Conservation (phyloP, 2,797 vertebrate genomes). For the Rousettus madagascariensis region DNA sequence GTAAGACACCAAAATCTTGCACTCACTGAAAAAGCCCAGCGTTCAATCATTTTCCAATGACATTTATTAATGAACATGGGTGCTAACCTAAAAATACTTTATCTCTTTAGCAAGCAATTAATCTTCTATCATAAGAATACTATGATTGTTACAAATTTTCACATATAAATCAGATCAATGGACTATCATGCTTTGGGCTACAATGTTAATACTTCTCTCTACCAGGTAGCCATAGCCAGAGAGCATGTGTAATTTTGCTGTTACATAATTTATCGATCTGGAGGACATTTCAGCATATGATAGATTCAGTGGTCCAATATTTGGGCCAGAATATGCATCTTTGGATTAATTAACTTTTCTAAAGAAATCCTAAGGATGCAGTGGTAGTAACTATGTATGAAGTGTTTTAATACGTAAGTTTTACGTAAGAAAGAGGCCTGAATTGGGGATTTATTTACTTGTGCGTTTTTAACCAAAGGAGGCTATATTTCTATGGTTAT, state of each 20-base stretch:
- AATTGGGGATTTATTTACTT: background rate
- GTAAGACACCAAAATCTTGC: background rate
- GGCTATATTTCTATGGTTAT: background rate
- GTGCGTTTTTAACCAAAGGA: background rate
- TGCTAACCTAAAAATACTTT: background rate
- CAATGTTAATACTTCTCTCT: background rate
- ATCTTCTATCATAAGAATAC: constrained; percentile 30
- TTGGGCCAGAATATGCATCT: constrained; percentile 13
- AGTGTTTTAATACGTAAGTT: background rate
- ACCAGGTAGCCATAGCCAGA: background rate
- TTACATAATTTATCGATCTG: background rate
- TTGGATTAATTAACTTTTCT: background rate
- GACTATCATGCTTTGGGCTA: background rate
- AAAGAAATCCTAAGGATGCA: background rate
- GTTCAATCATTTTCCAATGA: background rate
- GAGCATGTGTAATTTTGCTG: background rate
- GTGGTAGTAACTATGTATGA: background rate
- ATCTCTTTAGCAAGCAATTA: background rate
- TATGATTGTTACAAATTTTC: background rate
- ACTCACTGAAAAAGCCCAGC: background rate
- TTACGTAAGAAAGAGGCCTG: constrained; percentile 3
- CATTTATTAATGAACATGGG: background rate
- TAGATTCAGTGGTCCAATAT: constrained; percentile 17
- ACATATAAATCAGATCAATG: background rate
- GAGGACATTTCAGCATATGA: background rate